Base-by-base conservation (phyloP, 2,113 vertebrate species). In the Oryzias woworae region DNA sequence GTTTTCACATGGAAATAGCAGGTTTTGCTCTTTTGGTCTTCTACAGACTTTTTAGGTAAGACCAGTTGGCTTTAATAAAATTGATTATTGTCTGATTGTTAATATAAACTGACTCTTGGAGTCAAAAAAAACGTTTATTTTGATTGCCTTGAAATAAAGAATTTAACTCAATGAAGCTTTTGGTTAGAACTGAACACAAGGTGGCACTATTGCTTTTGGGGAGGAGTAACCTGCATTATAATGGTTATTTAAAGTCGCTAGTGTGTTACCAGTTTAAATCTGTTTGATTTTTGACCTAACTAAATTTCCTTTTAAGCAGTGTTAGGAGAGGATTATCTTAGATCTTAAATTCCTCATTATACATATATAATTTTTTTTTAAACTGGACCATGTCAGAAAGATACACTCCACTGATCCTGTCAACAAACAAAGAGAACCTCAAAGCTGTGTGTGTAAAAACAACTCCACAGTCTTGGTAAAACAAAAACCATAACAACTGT, bases 151-250 rank as follows among this genome's bases (percentile, higher is more conserved):
- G 5, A 28, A 28, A 28, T 4, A 28, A 4, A 5, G 4, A 6
- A 28, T 6, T 6, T 5, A 28, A 28, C 26, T 28, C 7, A 2
- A 28, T 28, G 2, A 12, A 3, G 8, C 36, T 36, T 49, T 36
- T 1, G 7, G 54, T 20, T 47, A 43, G 18, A 62, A 65, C 53
- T 82, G 48, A 78, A 68, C 90, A 90, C 71, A 76, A 91, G 91
- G 66, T 78, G 86, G 87, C 87, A 83, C 66, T 88, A 62, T 86
- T 85, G 79, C 53, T 16, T 47, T 58, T 23, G 48, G 16, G 24
- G 0, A 47, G n/a, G 4, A 18, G 2, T 23, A 26, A 48, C 3
- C 68, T 57, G 0, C 63, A 14, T 6, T 8, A 3, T 24, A 16
- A 28, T 16, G 17, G 7, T 18, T 44, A 47, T 41, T 3, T 31